Evolutionary conservation across 2,113 vertebrate genomes (phyloP).

Genomic region (Takifugu bimaculatus): DNA sequence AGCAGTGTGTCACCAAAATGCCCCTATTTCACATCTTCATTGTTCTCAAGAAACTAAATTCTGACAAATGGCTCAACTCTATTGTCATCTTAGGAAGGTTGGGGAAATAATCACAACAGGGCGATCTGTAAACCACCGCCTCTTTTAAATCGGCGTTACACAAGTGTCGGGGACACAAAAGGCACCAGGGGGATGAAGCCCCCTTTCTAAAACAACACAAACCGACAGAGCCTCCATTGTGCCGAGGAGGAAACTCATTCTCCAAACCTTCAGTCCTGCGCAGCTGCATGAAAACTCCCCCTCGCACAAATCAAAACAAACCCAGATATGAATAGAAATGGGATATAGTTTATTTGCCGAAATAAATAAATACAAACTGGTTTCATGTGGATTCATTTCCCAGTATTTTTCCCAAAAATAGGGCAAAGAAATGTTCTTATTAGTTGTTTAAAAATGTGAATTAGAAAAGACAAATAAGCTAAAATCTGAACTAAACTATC

Average conservation of each 20-base stretch:
- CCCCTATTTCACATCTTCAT: background rate
- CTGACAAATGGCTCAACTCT: constrained; percentile 13
- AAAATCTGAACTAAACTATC: too few relatives aligned
- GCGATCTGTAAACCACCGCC: constrained; percentile 4
- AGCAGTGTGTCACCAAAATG: constrained; percentile 7
- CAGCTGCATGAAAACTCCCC: constrained; percentile 52
- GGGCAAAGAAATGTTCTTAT: too few relatives aligned
- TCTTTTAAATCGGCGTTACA: constrained; percentile 27
- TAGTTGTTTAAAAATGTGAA: too few relatives aligned
- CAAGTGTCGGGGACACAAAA: constrained; percentile 57
- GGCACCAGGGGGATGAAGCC: constrained; percentile 65
- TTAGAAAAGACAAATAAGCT: too few relatives aligned
- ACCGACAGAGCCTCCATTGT: constrained; percentile 71
- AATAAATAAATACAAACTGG: constrained; percentile 3
- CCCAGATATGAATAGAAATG: constrained; percentile 20
- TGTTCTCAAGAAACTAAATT: too few relatives aligned
- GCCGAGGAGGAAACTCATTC: constrained; percentile 65
- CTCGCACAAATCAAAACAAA: constrained; percentile 21
- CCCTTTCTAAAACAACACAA: constrained; percentile 73
- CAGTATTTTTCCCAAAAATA: too few relatives aligned
- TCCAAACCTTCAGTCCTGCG: constrained; percentile 44
- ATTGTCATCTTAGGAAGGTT: too few relatives aligned
- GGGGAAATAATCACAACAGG: background rate
- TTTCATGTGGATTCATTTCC: too few relatives aligned
- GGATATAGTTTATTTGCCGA: constrained; percentile 10